Percentiles rank a stretch among this genome's conserved stretches.
These are phyloP conservation scores for Nannoperca obscura DNA, from an alignment of 2,797 vertebrate species.

Conservation along the genomic window DNA sequence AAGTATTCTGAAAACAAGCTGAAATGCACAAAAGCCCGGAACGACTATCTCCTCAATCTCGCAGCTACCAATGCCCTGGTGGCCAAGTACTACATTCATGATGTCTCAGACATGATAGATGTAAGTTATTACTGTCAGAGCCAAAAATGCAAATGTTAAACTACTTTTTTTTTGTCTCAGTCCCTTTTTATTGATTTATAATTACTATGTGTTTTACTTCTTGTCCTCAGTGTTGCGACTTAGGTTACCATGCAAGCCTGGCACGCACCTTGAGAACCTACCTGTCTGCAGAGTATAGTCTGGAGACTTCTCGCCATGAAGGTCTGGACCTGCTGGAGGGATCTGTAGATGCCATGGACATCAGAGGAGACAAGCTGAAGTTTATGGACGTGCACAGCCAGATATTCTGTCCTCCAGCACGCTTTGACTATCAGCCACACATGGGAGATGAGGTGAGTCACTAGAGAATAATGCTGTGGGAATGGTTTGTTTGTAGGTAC, in stretches of 20 bases:
- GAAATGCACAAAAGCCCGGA: conserved; percentile 98
- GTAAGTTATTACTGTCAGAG: conserved; percentile 83
- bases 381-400: conserved; percentile 97
- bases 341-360: conserved; percentile 94
- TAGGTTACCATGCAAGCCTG: conserved; percentile 96
- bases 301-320: conserved; percentile 97
- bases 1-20: conserved; percentile 99
- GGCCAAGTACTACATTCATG: conserved; percentile 98
- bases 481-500: conserved; percentile 3
- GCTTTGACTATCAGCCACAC: conserved; percentile 98
- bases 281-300: conserved; percentile 97
- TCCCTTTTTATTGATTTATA: background rate
- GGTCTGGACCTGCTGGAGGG: conserved; percentile 95
- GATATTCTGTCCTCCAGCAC: conserved; percentile 96
- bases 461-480: background rate
- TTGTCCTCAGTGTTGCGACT: conserved; percentile 90
- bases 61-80: conserved; percentile 95
- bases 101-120: conserved; percentile 97
- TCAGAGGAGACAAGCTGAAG: conserved; percentile 96
- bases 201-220: background rate
- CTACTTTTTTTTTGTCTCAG: background rate
- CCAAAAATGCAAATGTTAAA: background rate
- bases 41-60: conserved; percentile 97
- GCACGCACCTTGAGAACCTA: conserved; percentile 96
- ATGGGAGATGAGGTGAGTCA: conserved; percentile 96